Evolutionary conservation across 2,113 vertebrate species (phyloP).

Genomic region (Galemys pyrenaicus): DNA sequence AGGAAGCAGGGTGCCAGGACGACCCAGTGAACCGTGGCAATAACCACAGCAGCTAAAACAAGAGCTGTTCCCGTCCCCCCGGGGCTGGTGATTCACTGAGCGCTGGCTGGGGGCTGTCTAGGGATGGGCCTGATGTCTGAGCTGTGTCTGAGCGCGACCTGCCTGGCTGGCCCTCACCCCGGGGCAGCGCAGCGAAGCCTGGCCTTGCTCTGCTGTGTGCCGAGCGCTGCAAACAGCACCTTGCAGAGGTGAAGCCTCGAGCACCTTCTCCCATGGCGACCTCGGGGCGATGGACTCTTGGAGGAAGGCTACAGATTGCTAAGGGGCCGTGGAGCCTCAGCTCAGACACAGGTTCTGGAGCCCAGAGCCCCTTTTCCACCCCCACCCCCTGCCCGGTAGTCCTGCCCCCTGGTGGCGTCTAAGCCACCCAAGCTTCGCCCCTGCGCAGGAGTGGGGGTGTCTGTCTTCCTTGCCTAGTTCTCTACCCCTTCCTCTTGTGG

Average conservation of each 20-base stretch:
- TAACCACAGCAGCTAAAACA: background rate
- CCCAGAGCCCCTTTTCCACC: background rate
- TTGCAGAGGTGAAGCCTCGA: background rate
- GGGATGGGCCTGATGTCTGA: too few species aligned
- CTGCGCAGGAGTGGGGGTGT: too few species aligned
- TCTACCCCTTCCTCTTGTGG: background rate
- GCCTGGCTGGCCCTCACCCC: background rate
- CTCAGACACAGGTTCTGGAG: background rate
- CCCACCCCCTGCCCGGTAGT: background rate
- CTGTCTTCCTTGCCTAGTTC: background rate
- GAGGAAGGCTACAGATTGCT: background rate
- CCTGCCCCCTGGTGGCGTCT: background rate
- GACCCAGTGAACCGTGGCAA: background rate
- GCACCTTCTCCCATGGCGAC: background rate
- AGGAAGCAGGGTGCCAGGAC: background rate
- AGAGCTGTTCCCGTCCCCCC: background rate
- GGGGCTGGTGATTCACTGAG: too few species aligned
- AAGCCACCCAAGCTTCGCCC: background rate
- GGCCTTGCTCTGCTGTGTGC: background rate
- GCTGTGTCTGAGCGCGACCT: background rate
- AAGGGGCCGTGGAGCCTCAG: background rate
- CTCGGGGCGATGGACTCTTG: background rate
- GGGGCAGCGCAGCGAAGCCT: rapidly evolving
- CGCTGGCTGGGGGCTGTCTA: rapidly evolving
- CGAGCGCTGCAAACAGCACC: background rate